Evolutionary conservation across 2,113 vertebrate species (phyloP), one percentile per base, ranked within the genome.

Genomic region (Nestor notabilis): DNA sequence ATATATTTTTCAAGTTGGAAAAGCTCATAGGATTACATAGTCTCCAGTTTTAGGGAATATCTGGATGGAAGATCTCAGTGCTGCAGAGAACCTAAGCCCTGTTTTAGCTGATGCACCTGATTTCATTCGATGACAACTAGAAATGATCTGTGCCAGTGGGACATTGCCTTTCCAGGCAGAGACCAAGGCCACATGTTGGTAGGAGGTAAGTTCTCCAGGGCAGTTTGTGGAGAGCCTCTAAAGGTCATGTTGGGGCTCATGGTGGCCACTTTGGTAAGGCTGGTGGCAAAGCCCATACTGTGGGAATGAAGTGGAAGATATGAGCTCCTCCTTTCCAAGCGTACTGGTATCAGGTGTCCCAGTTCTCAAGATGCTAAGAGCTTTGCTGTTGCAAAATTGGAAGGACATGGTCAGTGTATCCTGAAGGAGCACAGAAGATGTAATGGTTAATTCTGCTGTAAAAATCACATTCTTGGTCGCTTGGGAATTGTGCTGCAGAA

Each of bases 401-500:
- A 35, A 58, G 33, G 56, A 24, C 56, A 35, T 24, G 56, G 33
- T 33, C 56, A 58, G 56, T 10, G 56, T 58, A 58, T 21, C 33
- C 56, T 16, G 56, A 35, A 58, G 56, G 56, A 58, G 33, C 56
- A 58, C 33, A 35, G 56, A 24, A 14, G 13, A 58, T 85, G 33
- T 68, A 83, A 71, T 60, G 71, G 89, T 90, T 94, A 91, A 95
- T 92, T 82, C 58, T 95, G 77, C 82, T 91, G 72, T 82, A 84
- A 89, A 93, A 96, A 89, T 68, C 35, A 37, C 10, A 7, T 90
- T 92, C 23, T 56, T 71, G 46, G 83, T 91, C 4, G 0, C 60
- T 55, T 94, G 86, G 77, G 90, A 93, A 64, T 96, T 96, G 78
- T 79, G 84, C 89, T 91, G 88, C 66, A 93, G 75, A 85, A 72